Evolutionary conservation across 2,113 vertebrate species (phyloP), one percentile per base, ranked within the genome.

Genomic region (Hemichromis elongatus): DNA sequence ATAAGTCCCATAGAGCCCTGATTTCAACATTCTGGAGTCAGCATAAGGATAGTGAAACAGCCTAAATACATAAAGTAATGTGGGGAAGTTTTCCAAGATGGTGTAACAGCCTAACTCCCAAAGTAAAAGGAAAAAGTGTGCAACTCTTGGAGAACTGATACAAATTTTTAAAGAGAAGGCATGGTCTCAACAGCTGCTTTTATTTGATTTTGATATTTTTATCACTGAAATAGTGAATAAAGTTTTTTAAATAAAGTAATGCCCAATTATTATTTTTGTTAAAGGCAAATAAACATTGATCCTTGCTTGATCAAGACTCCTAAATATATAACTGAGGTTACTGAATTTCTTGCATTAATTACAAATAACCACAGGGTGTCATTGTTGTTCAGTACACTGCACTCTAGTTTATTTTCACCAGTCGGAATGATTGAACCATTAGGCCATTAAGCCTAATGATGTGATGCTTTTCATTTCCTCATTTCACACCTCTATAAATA

Each of bases 361-460:
- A 4, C n/a, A 40, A 75, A 66, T 33, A 19, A 82, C 88, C 92
- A 92, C 88, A 83, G 4, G 80, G 80, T 90, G 94, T 91, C 94
- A 40, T 61, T 94, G 83, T 94, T 84, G 87, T 59, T 75, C 73
- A 89, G 52, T 26, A 21, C 35, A 53, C 35, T 40, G 13, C 5
- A 50, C 68, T 40, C 21, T 3, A 37, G 6, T 80, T 88, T 37
- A 21, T 13, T 37, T 52, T 85, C 14, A 61, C 52, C 13, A 35
- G 13, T 73, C 3, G 3, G 47, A 45, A 47, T 78, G 19, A 18
- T 26, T 16, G 5, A 77, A 21, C 33, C 8, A 73, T 73, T 83
- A 66, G 40, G 52, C 35, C 5, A 3, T 12, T 24, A 63, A 18
- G 18, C 59, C 0, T 19, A 19, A 21, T 18, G 5, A 53, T 30